Base-by-base conservation (phyloP, 1,140 invertebrate genomes). In the Aethina tumida region DNA sequence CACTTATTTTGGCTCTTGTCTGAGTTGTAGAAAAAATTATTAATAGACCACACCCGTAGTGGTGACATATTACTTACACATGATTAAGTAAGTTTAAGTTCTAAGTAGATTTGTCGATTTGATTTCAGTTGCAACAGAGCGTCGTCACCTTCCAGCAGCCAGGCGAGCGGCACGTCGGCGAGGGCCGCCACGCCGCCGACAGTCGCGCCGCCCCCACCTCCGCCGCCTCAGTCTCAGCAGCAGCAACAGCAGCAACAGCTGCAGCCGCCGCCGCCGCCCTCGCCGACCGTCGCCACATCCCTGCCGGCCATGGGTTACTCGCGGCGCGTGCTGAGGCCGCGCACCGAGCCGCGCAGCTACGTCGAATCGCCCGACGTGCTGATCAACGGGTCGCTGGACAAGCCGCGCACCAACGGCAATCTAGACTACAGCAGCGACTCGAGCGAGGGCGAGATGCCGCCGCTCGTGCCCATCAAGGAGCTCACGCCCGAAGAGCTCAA, bases 261-360 rank as follows among this genome's bases (percentile, higher is more conserved):
- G 10, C 20, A 12, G 16, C 15, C 18, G 9, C 15, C 9, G n/a
- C 10, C 2, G 17, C 24, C 4, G 5, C 12, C 27, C 10, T 6
- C 29, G 31, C 21, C 26, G 25, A 16, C 20, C 4, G n/a, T n/a
- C 30, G 8, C 19, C 5, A 12, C 7, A 10, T 37, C 29, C 18
- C 41, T 33, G 4, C 42, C 33, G 20, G 41, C 20, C 14, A 40
- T 52, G 38, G 43, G 39, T 13, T 41, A 55, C 30, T 42, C 39
- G 0, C 49, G 83, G 35, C 64, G 84, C 36, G 84, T 82, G 53
- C 62, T 87, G 22, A 69, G 84, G 27, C 83, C 84, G 5, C 70
- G 84, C 35, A 82, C 75, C 7, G 84, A 88, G 50, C 73, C 71
- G 26, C 74, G 81, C 45, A 86, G 81, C 49, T 88, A 88, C 59